Base-by-base conservation (phyloP, 2,113 vertebrate genomes). In the Cynoglossus semilaevis region DNA sequence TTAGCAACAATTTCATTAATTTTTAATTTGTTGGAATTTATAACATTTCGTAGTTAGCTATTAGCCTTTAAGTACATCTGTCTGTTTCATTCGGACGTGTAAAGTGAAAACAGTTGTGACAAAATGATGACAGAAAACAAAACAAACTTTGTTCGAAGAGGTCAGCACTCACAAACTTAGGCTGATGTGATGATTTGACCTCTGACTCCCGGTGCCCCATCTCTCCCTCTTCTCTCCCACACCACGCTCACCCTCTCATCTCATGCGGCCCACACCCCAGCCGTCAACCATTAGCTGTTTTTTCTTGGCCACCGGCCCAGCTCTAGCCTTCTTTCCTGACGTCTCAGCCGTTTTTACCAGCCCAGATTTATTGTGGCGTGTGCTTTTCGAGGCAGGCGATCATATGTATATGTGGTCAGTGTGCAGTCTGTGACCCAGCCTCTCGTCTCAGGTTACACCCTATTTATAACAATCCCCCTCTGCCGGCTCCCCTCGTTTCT, bases 371-470 rank as follows among this genome's bases (percentile, higher is more conserved):
- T 88, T 80, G 76, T 72, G 80, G 84, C 70, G 77, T 72, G 79
- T 84, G 22, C 22, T 29, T 91, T 90, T 92, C 91, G 88, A 41
- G 88, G 91, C 91, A 92, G 88, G 88, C 81, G 92, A 87, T 92
- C 81, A 70, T 83, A 92, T 82, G 93, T 91, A 87, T 91, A 87
- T 93, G 94, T 93, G 94, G 94, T 95, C 94, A 94, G 92, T 90
- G 75, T 80, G 86, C 90, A 87, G 92, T 82, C 87, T 89, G 88
- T 94, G 89, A 96, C 92, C 95, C 96, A 94, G 93, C 96, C 96
- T 95, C 94, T 95, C 85, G 22, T 93, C 96, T 98, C 96, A 96
- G 92, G 81, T 98, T 98, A 97, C 95, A 95, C 87, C 91, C 95
- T 96, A 97, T 97, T 98, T 98, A 98, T 98, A 98, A 94, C 94